Conservation (phyloP, 1,140 invertebrate species). For the Magallana ariakensis region DNA sequence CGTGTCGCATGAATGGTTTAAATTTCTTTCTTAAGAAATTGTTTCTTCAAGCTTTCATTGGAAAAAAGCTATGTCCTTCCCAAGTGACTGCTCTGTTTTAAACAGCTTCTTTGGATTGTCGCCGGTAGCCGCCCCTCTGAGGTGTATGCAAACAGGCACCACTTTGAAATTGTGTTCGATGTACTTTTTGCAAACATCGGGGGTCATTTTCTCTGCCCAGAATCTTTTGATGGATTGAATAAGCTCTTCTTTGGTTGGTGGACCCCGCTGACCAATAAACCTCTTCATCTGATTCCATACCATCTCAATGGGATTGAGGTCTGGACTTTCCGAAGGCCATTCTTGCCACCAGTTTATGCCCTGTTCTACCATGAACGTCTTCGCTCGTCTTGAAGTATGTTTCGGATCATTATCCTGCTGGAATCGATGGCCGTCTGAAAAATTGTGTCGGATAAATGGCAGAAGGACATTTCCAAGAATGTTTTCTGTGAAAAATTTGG, state of each 20-base stretch:
- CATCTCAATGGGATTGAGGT: slow-evolving; percentile 50
- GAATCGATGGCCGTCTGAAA: slow-evolving; percentile 43
- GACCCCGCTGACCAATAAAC: neutral
- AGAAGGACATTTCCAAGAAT: slow-evolving; percentile 40
- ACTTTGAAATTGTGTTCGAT: slow-evolving; percentile 52
- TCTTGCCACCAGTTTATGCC: slow-evolving; percentile 43
- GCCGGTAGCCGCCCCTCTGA: slow-evolving; percentile 1
- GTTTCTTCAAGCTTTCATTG: slow-evolving; percentile 1
- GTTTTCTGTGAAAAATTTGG: neutral
- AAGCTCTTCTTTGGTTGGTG: slow-evolving; percentile 41
- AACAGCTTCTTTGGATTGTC: slow-evolving; percentile 30
- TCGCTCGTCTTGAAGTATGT: slow-evolving; percentile 21
- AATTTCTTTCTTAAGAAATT: neutral
- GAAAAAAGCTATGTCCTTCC: slow-evolving; percentile 24
- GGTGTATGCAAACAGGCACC: neutral
- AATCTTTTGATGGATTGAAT: neutral
- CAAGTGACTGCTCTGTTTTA: neutral
- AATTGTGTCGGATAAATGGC: slow-evolving; percentile 40
- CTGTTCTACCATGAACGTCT: slow-evolving; percentile 29
- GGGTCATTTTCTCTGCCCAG: slow-evolving; percentile 34
- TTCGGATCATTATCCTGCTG: slow-evolving; percentile 51
- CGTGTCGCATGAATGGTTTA: no score
- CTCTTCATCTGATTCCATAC: slow-evolving; percentile 46
- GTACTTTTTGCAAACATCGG: slow-evolving; percentile 12
- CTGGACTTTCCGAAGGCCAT: slow-evolving; percentile 39